Evolutionary conservation across 2,888 invertebrate genomes (phyloP), one percentile per base, ranked within the genome.

Genomic region (Polydrusus cervinus): DNA sequence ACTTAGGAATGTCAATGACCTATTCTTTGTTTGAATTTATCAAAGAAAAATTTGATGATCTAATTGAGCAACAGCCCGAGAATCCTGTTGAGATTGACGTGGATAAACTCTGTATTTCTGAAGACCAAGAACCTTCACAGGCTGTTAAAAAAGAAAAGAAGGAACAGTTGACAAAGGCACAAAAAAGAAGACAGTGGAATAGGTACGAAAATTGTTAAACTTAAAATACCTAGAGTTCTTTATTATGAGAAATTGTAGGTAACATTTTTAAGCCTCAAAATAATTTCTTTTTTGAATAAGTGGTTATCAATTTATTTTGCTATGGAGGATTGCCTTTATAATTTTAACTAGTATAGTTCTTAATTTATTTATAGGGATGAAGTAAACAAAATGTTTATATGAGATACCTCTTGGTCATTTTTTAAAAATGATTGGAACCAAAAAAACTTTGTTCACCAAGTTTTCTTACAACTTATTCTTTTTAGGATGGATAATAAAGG

Each of bases 1-100:
- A 94, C 90, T 83, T 96, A 14, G 97, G 97, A 0, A 94, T 93
- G 88, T 96, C 97, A 2, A 97, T 97, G 97, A 98, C 97, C 0
- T 98, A 96, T 84, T 95, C 97, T 0, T 87, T 98, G 67, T 96
- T 98, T 85, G 97, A 98, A 87, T 95, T 92, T 86, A 89, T 96
- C 14, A 96, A 96, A 86, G 97, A 98, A 85, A 93, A 93, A 83
- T 89, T 92, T 40, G 87, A 91, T 0, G 92, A 93, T 66, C 86
- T 97, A 67, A 88, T 95, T 9, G 88, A 89, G 0, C 91, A 90
- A 0, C 96, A 97, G 85, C 92, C 93, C 0, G 93, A 93, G 13
- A 64, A 78, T 9, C 82, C 76, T 38, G 66, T 85, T 51, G 83
- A 88, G 81, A 47, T 87, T 16, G 85, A 88, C 6, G 87, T 91